Conservation (phyloP, 2,888 invertebrate genomes). For the Balanococcus diminutus region DNA sequence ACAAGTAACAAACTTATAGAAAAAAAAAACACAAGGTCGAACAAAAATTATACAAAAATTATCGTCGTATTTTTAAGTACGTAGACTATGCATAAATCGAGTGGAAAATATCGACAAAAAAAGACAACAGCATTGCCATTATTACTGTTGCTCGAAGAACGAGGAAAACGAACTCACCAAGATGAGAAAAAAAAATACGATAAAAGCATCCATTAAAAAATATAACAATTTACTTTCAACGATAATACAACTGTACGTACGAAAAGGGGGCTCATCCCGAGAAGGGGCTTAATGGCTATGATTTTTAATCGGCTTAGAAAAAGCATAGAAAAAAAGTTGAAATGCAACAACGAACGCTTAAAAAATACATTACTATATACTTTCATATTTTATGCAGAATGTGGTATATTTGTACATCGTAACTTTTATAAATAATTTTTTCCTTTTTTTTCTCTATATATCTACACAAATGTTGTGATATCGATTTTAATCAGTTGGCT, state of each 20-base stretch:
- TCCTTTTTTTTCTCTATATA: background rate
- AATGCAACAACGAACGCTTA: slow-evolving; percentile 12
- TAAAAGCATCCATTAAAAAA: background rate
- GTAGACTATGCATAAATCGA: background rate
- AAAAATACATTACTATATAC: slow-evolving; percentile 6
- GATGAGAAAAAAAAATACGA: background rate
- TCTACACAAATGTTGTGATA: background rate
- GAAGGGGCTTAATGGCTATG: background rate
- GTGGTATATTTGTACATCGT: background rate
- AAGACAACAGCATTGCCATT: background rate
- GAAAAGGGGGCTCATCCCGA: too few relatives aligned
- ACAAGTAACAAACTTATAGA: background rate
- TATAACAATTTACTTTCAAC: background rate
- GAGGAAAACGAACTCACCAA: background rate
- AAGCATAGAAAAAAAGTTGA: background rate
- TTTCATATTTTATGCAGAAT: background rate
- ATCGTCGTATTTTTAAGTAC: slow-evolving; percentile 1
- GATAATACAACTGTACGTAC: background rate
- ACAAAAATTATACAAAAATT: background rate
- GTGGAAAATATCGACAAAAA: background rate
- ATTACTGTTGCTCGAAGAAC: background rate
- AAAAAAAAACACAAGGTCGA: background rate
- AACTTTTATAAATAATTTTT: background rate
- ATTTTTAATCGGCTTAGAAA: background rate
- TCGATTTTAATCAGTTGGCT: background rate